Conservation (phyloP, 2,888 invertebrate species). For the Timema cristinae region DNA sequence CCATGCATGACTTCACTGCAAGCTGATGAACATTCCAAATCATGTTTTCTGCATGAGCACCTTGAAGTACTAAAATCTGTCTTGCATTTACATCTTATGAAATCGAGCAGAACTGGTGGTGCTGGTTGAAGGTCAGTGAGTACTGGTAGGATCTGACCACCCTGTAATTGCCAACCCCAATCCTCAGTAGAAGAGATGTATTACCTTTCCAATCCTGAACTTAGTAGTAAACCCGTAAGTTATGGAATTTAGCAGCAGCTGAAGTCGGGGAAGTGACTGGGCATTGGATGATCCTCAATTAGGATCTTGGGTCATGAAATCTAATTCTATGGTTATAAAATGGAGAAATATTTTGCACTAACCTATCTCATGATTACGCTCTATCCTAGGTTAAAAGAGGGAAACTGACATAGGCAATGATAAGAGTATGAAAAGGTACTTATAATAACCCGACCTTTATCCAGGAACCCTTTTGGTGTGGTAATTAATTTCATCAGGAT, state of each 20-base stretch:
- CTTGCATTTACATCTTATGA: conserved; percentile 1
- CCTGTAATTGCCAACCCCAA: conserved; percentile 1
- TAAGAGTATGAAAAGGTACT: too few species aligned
- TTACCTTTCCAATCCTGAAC: conserved; percentile 2
- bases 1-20: not conserved
- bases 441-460: too few species aligned
- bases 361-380: too few species aligned
- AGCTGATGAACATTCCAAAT: not conserved
- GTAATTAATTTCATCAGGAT: too few species aligned
- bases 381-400: too few species aligned
- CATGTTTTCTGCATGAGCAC: conserved; percentile 6
- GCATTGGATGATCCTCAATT: too few species aligned
- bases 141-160: not conserved
- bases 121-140: not conserved
- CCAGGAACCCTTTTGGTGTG: too few species aligned
- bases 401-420: too few species aligned
- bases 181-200: not conserved
- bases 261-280: conserved; percentile 3
- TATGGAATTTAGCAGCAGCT: conserved; percentile 11
- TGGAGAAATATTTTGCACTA: too few species aligned
- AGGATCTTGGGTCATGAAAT: too few species aligned
- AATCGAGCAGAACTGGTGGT: not conserved
- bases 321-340: too few species aligned
- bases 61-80: conserved; percentile 4
- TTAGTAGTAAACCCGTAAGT: not conserved